phyloP scores from a whole-genome alignment of 1,140 invertebrate genomes.

The Hirudo medicinalis region DNA sequence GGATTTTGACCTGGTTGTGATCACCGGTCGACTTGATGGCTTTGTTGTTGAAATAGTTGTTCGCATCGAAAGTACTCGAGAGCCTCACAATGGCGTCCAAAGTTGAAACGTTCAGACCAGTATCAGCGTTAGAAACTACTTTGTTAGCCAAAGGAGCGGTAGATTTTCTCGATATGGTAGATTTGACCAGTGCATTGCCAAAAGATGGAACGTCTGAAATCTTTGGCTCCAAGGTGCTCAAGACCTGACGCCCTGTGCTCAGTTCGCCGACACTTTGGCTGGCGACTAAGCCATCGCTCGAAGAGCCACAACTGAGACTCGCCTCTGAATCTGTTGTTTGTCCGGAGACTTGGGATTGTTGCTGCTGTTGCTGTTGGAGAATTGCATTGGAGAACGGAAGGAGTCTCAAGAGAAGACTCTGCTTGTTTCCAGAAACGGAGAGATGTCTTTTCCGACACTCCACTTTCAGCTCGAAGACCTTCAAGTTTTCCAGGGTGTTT shows the following conservation, averaged over 20 bases:
- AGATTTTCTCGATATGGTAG: not conserved
- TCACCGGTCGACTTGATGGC: not conserved
- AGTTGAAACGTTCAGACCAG: no score
- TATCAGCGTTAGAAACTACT: no score
- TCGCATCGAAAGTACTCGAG: not conserved
- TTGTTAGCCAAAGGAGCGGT: no score
- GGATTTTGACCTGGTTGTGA: not conserved
- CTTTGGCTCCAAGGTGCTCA: not conserved
- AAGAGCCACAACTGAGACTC: not conserved
- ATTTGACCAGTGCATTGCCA: not conserved
- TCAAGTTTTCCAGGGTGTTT: not conserved
- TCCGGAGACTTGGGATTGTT: not conserved
- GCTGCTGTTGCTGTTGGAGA: conserved; percentile 1
- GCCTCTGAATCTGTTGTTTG: not conserved
- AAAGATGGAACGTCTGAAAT: not conserved
- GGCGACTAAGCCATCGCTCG: not conserved
- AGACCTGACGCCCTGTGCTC: no score
- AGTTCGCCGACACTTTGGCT: not conserved
- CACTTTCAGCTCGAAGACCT: conserved; percentile 3
- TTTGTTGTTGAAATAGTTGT: not conserved
- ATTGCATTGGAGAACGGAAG: not conserved
- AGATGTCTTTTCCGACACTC: conserved; percentile 4
- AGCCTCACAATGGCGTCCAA: not conserved
- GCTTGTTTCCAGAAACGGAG: not conserved
- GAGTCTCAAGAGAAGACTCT: not conserved